Evolutionary conservation across 2,113 vertebrate genomes (phyloP), one percentile per base, ranked within the genome.

Genomic region (Gyps fulvus): DNA sequence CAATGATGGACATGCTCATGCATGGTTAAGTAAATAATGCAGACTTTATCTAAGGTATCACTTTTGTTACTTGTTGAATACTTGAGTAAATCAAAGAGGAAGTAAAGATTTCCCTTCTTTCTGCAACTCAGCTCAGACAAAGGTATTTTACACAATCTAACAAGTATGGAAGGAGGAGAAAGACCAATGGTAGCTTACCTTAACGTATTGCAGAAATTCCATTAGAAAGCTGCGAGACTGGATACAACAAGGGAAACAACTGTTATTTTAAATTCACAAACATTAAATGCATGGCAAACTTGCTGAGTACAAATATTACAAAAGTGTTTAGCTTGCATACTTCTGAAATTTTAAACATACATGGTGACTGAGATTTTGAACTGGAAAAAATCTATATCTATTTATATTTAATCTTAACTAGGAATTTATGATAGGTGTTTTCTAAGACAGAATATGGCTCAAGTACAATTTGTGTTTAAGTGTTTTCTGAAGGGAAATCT

Each of bases 171-270:
- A 74, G 22, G 20, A 74, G 23, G 6, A 95, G 84, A 70, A 67
- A 87, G 79, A 67, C 1, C 25, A 61, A 16, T 1, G 34, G 42
- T 23, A 31, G 27, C 98, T 98, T 97, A 99, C 99, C 99, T 99
- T 98, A 31, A 99, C 98, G 74, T 99, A 98, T 49, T 98, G 96
- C 54, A 99, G 98, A 96, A 99, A 99, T 86, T 99, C 99, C 43
- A 98, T 96, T 43, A 99, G 98, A 32, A 99, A 98, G 96, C 98
- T 99, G 26, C 96, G 99, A 52, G 99, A 99, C 99, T 99, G 96
- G 50, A 93, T 36, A 89, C 5, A 63, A 79, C 74, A 98, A 52
- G 96, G 80, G 96, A 83, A 95, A 96, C 12, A 91, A 87, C 5
- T 27, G 80, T 89, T 73, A 97, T 31, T 94, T 89, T 10, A 70